Conservation (phyloP, 2,797 vertebrate species). For the Oreonectes daqikongensis region DNA sequence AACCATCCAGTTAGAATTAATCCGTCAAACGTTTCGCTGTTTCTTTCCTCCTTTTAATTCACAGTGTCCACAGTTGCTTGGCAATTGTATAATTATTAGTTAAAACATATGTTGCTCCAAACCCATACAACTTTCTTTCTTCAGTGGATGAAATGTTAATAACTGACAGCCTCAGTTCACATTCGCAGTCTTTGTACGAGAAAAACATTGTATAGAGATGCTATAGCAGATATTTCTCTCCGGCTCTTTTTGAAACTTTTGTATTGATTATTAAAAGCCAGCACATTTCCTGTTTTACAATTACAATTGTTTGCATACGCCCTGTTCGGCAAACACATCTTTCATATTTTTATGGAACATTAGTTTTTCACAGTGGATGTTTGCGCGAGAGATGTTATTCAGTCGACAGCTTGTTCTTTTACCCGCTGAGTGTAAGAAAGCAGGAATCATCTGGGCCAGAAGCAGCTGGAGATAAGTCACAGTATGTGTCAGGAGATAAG, state of each 20-base stretch:
- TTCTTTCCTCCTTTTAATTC: no score
- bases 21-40: no score
- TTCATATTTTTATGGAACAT: conserved; percentile 4
- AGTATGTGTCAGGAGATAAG: conserved; percentile 30
- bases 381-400: conserved; percentile 46
- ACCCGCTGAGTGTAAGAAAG: conserved; percentile 19
- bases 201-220: no score
- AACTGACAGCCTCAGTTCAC: no score
- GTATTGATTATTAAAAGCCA: conserved; percentile 17
- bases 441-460: conserved; percentile 26
- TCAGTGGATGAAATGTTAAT: background rate
- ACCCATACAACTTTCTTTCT: no score
- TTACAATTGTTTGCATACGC: background rate
- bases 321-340: background rate
- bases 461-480: conserved; percentile 30
- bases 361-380: conserved; percentile 3
- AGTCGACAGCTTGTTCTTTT: conserved; percentile 38
- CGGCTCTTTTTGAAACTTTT: background rate
- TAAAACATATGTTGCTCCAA: background rate
- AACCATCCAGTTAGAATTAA: no score
- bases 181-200: no score
- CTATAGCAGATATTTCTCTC: background rate
- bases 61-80: background rate
- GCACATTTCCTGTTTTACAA: background rate
- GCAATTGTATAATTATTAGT: background rate